Evolutionary conservation across 2,113 vertebrate species (phyloP).

Genomic region (Triplophysa rosa): DNA sequence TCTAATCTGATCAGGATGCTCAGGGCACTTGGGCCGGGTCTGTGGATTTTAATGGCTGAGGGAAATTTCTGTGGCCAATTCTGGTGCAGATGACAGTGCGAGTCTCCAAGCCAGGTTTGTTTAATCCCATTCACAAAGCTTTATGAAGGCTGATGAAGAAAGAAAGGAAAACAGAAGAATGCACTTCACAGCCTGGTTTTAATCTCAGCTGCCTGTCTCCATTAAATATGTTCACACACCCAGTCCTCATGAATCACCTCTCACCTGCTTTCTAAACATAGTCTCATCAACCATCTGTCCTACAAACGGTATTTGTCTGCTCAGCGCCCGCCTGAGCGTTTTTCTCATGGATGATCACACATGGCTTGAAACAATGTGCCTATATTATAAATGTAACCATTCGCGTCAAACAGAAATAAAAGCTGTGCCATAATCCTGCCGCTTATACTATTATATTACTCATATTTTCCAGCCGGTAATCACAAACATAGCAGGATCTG

Average conservation of each 20-base stretch:
- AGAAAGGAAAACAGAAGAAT: slow-evolving; percentile 9
- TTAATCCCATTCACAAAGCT: slow-evolving; percentile 66
- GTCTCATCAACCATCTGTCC: slow-evolving; percentile 40
- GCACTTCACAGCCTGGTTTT: slow-evolving; percentile 58
- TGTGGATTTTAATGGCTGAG: slow-evolving; percentile 53
- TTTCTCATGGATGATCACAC: slow-evolving; percentile 25
- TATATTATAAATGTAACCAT: slow-evolving; percentile 36
- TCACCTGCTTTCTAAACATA: slow-evolving; percentile 44
- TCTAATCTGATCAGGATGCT: slow-evolving; percentile 61
- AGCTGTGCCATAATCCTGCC: background rate
- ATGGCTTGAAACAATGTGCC: slow-evolving; percentile 4
- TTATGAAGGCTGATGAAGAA: slow-evolving; percentile 42
- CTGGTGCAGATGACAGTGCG: slow-evolving; percentile 62
- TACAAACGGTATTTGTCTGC: slow-evolving; percentile 33
- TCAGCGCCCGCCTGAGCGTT: slow-evolving; percentile 50
- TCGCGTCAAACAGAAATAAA: slow-evolving; percentile 19
- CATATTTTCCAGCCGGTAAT: slow-evolving; percentile 2
- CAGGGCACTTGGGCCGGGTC: slow-evolving; percentile 45
- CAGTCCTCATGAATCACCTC: slow-evolving; percentile 56
- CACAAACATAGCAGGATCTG: background rate
- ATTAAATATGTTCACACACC: slow-evolving; percentile 59
- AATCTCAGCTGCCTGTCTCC: slow-evolving; percentile 58
- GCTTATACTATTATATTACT: background rate
- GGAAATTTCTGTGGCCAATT: slow-evolving; percentile 61
- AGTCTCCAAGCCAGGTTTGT: slow-evolving; percentile 51